A percentile compares a stretch with the other conserved stretches of the same genome.
These are phyloP conservation scores for Sarcophaga bullata DNA, from an alignment of 1,140 invertebrate species.

Conservation along the genomic window DNA sequence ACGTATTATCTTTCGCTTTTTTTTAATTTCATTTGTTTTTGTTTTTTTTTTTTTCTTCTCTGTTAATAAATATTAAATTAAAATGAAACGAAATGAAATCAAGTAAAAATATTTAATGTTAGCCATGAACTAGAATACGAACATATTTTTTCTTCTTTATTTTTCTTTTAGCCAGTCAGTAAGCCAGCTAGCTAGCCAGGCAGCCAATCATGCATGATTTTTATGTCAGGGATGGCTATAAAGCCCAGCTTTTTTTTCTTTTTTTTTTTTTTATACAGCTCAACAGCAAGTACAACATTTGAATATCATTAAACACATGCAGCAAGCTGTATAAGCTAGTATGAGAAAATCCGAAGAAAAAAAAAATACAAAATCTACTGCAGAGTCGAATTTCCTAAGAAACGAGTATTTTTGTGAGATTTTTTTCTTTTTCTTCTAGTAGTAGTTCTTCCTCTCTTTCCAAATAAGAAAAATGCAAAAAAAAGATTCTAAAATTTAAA, in stretches of 20 bases:
- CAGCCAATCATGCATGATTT: constrained; percentile 8
- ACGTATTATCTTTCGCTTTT: no score
- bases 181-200: no score
- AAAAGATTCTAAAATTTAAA: background rate
- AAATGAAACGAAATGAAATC: no score
- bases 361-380: background rate
- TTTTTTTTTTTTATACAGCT: background rate
- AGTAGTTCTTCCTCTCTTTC: constrained; percentile 1
- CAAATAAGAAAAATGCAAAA: background rate
- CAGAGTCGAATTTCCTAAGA: background rate
- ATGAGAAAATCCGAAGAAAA: no score
- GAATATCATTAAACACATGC: no score
- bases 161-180: no score
- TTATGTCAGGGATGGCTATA: constrained; percentile 6
- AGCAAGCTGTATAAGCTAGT: no score
- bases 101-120: background rate
- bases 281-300: background rate
- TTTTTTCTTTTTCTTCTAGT: no score
- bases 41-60: no score
- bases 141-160: background rate
- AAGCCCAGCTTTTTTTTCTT: background rate
- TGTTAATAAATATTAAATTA: no score
- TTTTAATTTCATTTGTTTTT: no score
- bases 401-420: background rate
- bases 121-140: background rate